These are phyloP conservation scores for Chironomus riparius DNA, from an alignment of 2,888 invertebrate genomes.

Conservation along the genomic window DNA sequence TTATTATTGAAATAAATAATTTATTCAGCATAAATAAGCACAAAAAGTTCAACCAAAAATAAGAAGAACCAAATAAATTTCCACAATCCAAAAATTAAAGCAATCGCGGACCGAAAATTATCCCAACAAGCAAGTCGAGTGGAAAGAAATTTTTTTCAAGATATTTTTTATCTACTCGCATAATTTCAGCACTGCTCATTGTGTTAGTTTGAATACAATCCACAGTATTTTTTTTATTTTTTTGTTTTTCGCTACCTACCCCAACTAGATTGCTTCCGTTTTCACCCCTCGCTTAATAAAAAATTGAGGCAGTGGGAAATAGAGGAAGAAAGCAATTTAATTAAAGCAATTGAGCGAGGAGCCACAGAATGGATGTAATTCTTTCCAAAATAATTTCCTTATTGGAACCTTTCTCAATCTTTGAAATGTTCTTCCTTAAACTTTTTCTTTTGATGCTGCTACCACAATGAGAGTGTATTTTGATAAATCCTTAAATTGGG, in stretches of 20 bases:
- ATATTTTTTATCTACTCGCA: background rate
- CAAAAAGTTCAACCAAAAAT: background rate
- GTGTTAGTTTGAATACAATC: background rate
- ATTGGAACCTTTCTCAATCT: background rate
- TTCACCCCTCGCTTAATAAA: background rate
- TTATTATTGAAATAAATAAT: too few relatives aligned
- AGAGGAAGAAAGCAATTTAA: background rate
- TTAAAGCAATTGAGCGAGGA: slow-evolving; percentile 9
- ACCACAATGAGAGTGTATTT: too few relatives aligned
- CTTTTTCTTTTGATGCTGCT: too few relatives aligned
- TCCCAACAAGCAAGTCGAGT: background rate
- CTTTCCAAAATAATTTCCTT: background rate
- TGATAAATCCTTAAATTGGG: too few relatives aligned
- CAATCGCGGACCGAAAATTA: background rate
- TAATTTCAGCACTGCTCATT: background rate
- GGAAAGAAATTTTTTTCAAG: background rate
- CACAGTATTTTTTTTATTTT: background rate
- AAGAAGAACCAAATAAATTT: background rate
- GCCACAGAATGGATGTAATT: background rate
- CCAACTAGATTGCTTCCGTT: background rate
- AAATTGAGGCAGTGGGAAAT: background rate
- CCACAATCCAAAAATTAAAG: background rate
- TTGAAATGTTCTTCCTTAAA: too few relatives aligned
- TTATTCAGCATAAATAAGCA: too few relatives aligned
- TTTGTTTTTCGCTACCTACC: background rate